Base-by-base conservation (phyloP, 2,888 invertebrate genomes). In the Andricus curvator region DNA sequence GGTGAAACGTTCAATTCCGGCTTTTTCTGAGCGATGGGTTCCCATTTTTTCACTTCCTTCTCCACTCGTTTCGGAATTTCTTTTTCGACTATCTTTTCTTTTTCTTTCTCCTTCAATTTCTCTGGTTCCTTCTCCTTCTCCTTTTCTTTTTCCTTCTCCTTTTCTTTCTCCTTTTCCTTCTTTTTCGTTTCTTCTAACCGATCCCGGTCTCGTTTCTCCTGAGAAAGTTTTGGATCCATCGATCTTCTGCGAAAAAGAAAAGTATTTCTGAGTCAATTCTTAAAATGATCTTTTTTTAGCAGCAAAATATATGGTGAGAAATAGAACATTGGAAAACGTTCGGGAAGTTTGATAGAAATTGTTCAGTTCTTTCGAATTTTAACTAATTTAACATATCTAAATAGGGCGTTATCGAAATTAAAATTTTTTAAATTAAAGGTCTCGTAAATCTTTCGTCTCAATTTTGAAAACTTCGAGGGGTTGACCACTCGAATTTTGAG, bases 1-100 rank as follows among this genome's bases (percentile, higher is more conserved):
- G 92, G 92, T n/a, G 92, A 91, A 48, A 91, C 90, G 51, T 84
- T 90, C 17, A 84, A 77, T 48, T 92, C 92, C 4, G 83, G 68
- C 83, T 92, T 92, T 78, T 91, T 92, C 67, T 84, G 80, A 56
- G 81, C 29, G 6, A 82, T 29, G 5, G 88, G 81, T 78, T 90
- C 91, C 37, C 80, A 25, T 85, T 90, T 91, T 82, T 87, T 89
- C 48, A 85, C 78, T 11, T 91, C 91, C 81, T 90, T 91, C 62
- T 91, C 91, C 15, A 85, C 82, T 20, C 91, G 88, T 80, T 92
- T 91, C 9, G 84, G 78, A 11, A 85, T 78, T 77, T 93, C 92
- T 51, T 92, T 91, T 83, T 91, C 91, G 15, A 86, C 77, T 13
- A 85, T 33, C 56, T 88, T 89, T 80, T 91, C 91, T 76, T 90